Evolutionary conservation across 2,113 vertebrate species (phyloP).

Genomic region (Phycodurus eques): DNA sequence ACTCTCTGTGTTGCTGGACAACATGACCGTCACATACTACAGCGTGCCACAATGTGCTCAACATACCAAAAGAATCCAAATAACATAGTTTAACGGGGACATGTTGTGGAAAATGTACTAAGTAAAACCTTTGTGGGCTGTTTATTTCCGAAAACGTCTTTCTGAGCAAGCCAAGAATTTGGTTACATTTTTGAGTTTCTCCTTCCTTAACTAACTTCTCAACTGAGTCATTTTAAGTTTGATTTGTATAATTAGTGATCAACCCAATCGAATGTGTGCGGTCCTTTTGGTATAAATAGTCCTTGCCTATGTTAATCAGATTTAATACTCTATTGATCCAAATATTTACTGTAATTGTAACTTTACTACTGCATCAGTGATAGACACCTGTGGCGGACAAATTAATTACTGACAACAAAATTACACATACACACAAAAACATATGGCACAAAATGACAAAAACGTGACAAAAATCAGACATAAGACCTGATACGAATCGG

Average conservation of each 20-base stretch:
- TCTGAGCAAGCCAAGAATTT: neutral
- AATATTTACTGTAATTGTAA: neutral
- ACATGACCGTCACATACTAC: conserved; percentile 36
- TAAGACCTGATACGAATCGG: too few species aligned
- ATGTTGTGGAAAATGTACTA: neutral
- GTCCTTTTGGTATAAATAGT: neutral
- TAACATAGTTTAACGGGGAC: neutral
- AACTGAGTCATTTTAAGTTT: neutral
- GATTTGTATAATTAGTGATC: neutral
- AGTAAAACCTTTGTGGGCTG: neutral
- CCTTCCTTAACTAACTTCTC: neutral
- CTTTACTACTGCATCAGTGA: too few species aligned
- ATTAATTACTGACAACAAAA: too few species aligned
- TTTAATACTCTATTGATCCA: neutral
- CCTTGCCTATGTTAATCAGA: neutral
- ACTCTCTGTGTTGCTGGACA: conserved; percentile 64
- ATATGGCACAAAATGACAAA: too few species aligned
- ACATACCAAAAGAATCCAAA: neutral
- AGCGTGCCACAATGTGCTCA: neutral
- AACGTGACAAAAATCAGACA: too few species aligned
- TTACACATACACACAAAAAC: too few species aligned
- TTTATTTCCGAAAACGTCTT: neutral
- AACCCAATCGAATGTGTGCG: neutral
- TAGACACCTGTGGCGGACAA: too few species aligned
- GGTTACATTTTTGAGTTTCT: neutral